Evolutionary conservation across 2,797 vertebrate species (phyloP).

Genomic region (Oryzias sinensis): DNA sequence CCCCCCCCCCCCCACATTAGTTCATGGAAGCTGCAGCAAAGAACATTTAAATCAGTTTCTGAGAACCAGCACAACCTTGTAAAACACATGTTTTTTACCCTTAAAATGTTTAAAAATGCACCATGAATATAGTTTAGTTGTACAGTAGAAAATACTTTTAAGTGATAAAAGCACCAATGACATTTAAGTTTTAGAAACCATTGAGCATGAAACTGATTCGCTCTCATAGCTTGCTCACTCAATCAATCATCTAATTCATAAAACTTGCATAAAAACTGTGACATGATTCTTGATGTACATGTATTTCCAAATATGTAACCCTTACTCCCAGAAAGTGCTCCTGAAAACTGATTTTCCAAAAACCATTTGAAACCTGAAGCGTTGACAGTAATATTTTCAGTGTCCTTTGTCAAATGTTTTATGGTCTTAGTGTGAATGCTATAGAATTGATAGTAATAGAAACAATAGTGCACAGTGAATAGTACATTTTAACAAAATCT

Average conservation of each 20-base stretch:
- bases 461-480: slow-evolving; percentile 90
- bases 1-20: slow-evolving; percentile 65
- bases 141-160: slow-evolving; percentile 75
- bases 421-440: slow-evolving; percentile 77
- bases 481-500: slow-evolving; percentile 83
- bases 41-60: slow-evolving; percentile 62
- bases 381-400: slow-evolving; percentile 67
- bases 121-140: slow-evolving; percentile 74
- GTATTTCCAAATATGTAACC: slow-evolving; percentile 77
- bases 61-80: slow-evolving; percentile 55
- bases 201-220: slow-evolving; percentile 75
- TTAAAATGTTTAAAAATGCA: slow-evolving; percentile 74
- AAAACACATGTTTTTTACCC: slow-evolving; percentile 40
- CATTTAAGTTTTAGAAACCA: slow-evolving; percentile 63
- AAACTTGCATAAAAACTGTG: slow-evolving; percentile 53
- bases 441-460: slow-evolving; percentile 79
- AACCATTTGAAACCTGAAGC: slow-evolving; percentile 72
- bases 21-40: slow-evolving; percentile 65
- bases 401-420: slow-evolving; percentile 66
- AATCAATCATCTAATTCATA: slow-evolving; percentile 49
- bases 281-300: slow-evolving; percentile 66
- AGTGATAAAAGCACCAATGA: slow-evolving; percentile 85
- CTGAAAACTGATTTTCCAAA: slow-evolving; percentile 75
- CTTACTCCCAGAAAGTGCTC: slow-evolving; percentile 84
- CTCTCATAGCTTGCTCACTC: slow-evolving; percentile 60